Base-by-base conservation (phyloP, 2,888 invertebrate genomes). In the Stictocephala bisonia region DNA sequence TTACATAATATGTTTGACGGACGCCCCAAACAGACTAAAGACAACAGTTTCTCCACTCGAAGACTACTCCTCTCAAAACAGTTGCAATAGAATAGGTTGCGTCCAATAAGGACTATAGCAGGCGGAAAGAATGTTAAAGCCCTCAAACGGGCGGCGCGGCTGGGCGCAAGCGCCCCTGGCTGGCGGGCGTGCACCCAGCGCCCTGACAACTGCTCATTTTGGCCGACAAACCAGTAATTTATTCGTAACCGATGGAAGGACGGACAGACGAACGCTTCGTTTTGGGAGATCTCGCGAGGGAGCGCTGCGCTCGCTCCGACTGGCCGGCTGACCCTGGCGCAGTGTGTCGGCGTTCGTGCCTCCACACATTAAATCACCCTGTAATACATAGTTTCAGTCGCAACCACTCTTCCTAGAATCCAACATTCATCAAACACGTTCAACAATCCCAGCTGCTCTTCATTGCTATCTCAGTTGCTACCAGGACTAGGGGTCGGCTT, bases 151-250 rank as follows among this genome's bases (percentile, higher is more conserved):
- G 9, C 15, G 44, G 53, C n/a, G 26, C 11, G 26, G 35, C 18
- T 24, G 7, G 9, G 4, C n/a, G 53, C n/a, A 24, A 4, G 26
- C 9, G 53, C 53, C 56, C 6, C 60, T 40, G 60, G 60, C 60
- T 11, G 7, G 60, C 60, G 60, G 31, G 60, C 60, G n/a, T n/a
- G n/a, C n/a, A n/a, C n/a, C 31, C 24, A 15, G 40, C 41, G 64
- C 64, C 18, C 64, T 64, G 64, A 64, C 64, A 64, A 64, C 40
- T 64, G 64, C 64, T 64, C 64, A 64, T 64, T 64, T 64, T 22
- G 24, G n/a, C 64, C 41, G 64, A 64, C 64, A 64, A 64, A 64
- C 64, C 64, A 64, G 64, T 64, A 64, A 64, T 64, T 64, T 64
- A 64, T 64, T 64, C 64, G 64, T 64, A 44, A 64, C 64, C 64